These are phyloP conservation scores for Brachyhypopomus occidentalis DNA, from an alignment of 2,113 vertebrate species.

Conservation along the genomic window DNA sequence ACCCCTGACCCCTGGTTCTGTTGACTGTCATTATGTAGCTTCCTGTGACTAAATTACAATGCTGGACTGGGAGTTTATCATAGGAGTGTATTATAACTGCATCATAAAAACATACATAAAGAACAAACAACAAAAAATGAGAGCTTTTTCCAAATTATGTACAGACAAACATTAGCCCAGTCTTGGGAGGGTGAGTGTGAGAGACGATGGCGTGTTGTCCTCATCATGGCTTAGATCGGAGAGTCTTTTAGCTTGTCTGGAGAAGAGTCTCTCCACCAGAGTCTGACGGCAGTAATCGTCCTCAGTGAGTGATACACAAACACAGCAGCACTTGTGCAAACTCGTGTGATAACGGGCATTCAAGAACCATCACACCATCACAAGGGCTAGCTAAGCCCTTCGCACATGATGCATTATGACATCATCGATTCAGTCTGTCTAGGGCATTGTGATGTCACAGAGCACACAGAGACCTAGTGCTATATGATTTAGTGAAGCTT, in stretches of 20 bases:
- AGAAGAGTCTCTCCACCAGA: background rate
- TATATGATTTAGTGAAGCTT: conserved; percentile 13
- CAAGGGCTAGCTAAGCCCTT: background rate
- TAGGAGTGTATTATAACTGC: conserved; percentile 18
- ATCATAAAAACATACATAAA: conserved; percentile 13
- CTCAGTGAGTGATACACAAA: background rate
- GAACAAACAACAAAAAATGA: conserved; percentile 17
- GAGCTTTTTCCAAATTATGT: conserved; percentile 5
- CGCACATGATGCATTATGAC: background rate
- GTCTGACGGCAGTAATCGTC: background rate
- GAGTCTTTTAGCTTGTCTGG: background rate
- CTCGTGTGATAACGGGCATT: background rate
- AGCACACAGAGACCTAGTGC: background rate
- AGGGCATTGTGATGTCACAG: background rate
- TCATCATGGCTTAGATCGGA: background rate
- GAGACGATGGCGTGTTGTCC: background rate
- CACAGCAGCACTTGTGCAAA: background rate
- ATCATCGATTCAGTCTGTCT: background rate
- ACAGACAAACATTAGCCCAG: background rate
- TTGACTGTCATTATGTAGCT: background rate
- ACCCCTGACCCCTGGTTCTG: background rate
- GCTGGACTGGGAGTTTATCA: background rate
- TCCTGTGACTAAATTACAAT: background rate
- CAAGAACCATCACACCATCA: background rate
- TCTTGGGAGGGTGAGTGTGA: background rate